Evolutionary conservation across 1,140 invertebrate species (phyloP).

Genomic region (Luehdorfia chinensis): DNA sequence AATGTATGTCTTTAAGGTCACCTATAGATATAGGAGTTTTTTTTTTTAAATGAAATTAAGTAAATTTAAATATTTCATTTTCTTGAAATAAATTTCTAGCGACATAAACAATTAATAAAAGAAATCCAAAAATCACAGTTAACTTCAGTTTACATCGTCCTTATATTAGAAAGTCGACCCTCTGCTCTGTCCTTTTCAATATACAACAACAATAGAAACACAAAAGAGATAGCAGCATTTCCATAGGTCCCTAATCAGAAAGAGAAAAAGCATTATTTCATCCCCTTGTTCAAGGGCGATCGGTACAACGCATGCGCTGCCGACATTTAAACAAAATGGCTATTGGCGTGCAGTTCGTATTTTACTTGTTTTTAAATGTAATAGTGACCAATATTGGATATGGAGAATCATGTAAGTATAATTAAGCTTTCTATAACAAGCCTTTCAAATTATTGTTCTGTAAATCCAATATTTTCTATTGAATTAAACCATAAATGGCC

Average conservation of each 20-base stretch:
- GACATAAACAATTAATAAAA: too few species aligned
- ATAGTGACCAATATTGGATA: conserved; percentile 10
- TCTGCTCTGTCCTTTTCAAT: conserved; percentile 46
- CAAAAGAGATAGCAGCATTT: conserved; percentile 19
- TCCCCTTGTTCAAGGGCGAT: conserved; percentile 46
- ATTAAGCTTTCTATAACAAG: too few species aligned
- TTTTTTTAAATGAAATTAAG: too few species aligned
- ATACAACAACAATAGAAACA: conserved; percentile 36
- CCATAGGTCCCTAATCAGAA: conserved; percentile 9
- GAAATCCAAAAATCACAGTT: too few species aligned
- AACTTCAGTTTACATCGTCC: not conserved
- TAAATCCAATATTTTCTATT: too few species aligned
- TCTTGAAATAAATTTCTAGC: too few species aligned
- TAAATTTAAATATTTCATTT: too few species aligned
- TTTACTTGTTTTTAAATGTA: conserved; percentile 31
- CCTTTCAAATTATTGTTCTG: too few species aligned
- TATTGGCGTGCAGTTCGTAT: conserved; percentile 41
- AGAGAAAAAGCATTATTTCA: conserved; percentile 33
- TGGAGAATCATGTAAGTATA: not conserved
- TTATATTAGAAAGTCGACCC: conserved; percentile 25
- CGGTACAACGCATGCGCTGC: conserved; percentile 44
- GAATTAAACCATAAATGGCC: too few species aligned
- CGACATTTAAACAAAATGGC: conserved; percentile 62
- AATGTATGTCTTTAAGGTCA: too few species aligned
- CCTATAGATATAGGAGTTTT: too few species aligned